Percentiles rank a stretch among this genome's conserved stretches.
These are phyloP conservation scores for Drosophila melanica DNA, from an alignment of 1,140 invertebrate species.

Conservation along the genomic window DNA sequence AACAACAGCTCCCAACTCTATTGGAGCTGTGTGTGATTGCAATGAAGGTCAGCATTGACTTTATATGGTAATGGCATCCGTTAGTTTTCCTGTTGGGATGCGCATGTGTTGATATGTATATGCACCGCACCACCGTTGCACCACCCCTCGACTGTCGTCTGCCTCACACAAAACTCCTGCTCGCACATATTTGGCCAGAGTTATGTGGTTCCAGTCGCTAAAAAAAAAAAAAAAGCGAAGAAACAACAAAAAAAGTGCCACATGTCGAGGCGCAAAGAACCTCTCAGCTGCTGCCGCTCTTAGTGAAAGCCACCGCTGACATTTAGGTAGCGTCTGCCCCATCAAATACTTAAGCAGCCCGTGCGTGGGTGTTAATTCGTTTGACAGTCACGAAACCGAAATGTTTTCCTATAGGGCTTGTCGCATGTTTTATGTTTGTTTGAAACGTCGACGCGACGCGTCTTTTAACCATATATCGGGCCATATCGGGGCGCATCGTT, in stretches of 20 bases:
- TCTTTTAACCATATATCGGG: constrained; percentile 27
- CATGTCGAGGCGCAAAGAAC: constrained; percentile 15
- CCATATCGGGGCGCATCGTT: constrained; percentile 11
- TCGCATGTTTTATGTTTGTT: constrained; percentile 4
- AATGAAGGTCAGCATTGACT: constrained; percentile 77
- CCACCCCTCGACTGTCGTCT: neutral
- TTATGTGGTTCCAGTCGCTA: constrained; percentile 33
- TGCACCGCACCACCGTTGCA: constrained; percentile 1
- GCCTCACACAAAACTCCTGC: neutral
- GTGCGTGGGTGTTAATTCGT: constrained; percentile 53
- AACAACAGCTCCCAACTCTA: constrained; percentile 31
- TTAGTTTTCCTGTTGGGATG: constrained; percentile 80
- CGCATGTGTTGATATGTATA: constrained; percentile 60
- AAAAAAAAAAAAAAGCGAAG: neutral
- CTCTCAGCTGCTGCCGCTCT: constrained; percentile 6
- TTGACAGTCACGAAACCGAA: constrained; percentile 34
- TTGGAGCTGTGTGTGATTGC: constrained; percentile 63
- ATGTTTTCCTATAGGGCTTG: constrained; percentile 20
- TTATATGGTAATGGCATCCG: constrained; percentile 81
- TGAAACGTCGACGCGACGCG: constrained; percentile 6
- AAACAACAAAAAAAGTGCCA: constrained; percentile 14
- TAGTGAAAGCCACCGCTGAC: constrained; percentile 32
- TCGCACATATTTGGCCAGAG: constrained; percentile 48
- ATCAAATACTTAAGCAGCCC: constrained; percentile 29
- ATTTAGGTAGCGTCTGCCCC: constrained; percentile 28